Base-by-base conservation (phyloP, 1,140 invertebrate species). In the Asobara japonica region DNA sequence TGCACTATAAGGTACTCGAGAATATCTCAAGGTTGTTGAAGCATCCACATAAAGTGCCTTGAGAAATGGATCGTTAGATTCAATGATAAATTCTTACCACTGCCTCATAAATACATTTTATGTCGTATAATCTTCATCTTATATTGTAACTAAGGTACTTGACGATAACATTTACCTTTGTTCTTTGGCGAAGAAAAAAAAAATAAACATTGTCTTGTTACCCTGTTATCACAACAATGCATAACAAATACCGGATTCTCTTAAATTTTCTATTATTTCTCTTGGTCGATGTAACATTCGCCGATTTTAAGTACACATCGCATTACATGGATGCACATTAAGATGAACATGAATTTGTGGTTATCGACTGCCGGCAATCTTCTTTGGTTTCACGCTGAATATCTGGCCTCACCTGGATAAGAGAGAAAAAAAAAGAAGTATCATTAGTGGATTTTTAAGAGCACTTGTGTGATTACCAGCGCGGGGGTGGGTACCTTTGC, bases 111-210 rank as follows among this genome's bases (percentile, higher is more conserved):
- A 62, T 31, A 31, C 16, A 5, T 10, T 62, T 62, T 4, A 16
- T 31, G 29, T 30, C 11, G 27, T 1, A 62, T 18, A 30, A 16
- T 62, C n/a, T 62, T 30, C 60, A 62, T 62, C 16, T 62, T 18
- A 62, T 27, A 7, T 11, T 8, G 22, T 56, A 56, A 27, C 51
- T 18, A 56, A 56, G 51, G 51, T 56, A 56, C 8, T 27, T 56
- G 18, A 13, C 51, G 51, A 56, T 27, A 56, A 25, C 25, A 56
- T 56, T 22, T 25, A 25, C 5, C 27, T 30, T 30, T 62, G 1
- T 62, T n/a, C 60, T 62, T 62, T 62, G 60, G 60, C 27, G 22
- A 60, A 60, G 31, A 60, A 60, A 60, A 60, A 62, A 60, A 60
- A 60, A 60, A 27, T 56, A 56, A 25, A 27, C 22, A 18, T 13